phyloP scores from a whole-genome alignment of 1,140 invertebrate genomes.

The Cyclargus thomasi region DNA sequence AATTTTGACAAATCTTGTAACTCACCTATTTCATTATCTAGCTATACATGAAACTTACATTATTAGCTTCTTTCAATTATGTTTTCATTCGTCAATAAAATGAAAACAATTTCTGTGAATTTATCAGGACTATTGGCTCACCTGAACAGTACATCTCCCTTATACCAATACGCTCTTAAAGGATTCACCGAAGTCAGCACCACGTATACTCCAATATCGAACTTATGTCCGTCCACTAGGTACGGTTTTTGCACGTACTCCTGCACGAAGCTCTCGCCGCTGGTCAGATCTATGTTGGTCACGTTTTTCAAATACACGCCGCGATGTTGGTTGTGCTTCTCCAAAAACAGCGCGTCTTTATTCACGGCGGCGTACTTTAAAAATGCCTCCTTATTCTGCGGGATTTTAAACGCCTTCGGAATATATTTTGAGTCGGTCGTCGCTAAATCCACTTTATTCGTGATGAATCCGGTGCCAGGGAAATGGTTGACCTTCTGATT shows the following conservation, averaged over 20 bases:
- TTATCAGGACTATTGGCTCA: conserved; percentile 43
- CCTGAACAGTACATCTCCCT: conserved; percentile 92
- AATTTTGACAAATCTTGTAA: too few relatives aligned
- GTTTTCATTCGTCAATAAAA: background rate
- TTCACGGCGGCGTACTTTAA: conserved; percentile 81
- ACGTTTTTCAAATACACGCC: conserved; percentile 87
- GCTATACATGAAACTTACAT: too few relatives aligned
- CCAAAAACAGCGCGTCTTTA: conserved; percentile 87
- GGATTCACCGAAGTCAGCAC: conserved; percentile 94
- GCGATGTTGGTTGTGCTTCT: conserved; percentile 95
- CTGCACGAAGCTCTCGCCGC: conserved; percentile 90
- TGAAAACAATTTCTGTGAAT: background rate
- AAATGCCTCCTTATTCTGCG: conserved; percentile 84
- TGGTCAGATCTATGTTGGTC: conserved; percentile 83
- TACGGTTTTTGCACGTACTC: conserved; percentile 91
- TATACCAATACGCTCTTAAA: conserved; percentile 91
- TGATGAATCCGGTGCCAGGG: conserved; percentile 95
- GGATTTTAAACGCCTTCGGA: conserved; percentile 92
- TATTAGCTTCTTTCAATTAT: too few relatives aligned
- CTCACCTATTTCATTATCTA: too few relatives aligned
- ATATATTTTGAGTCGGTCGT: conserved; percentile 85
- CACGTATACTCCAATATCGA: conserved; percentile 97
- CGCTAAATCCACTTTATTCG: conserved; percentile 95
- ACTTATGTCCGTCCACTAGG: conserved; percentile 91
- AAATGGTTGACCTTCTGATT: conserved; percentile 95